These are phyloP conservation scores for Hirtodrosophila alboralis DNA, from an alignment of 2,888 invertebrate genomes.

Conservation along the genomic window DNA sequence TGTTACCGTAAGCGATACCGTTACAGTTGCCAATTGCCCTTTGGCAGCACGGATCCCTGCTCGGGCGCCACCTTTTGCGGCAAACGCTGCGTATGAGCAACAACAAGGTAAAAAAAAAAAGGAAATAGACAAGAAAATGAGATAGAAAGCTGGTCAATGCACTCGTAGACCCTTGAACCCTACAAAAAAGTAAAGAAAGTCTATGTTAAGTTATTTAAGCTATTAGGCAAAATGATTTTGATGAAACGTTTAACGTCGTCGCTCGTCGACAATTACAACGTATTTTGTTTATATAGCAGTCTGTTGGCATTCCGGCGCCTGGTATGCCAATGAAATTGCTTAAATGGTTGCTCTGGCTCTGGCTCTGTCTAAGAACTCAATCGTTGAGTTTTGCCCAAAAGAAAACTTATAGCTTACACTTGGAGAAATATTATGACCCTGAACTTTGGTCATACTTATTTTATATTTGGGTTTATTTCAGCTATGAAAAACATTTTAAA, in stretches of 20 bases:
- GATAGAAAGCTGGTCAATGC: slow-evolving; percentile 51
- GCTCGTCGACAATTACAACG: slow-evolving; percentile 23
- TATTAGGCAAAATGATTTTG: slow-evolving; percentile 46
- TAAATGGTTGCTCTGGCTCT: neutral
- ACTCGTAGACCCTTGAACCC: slow-evolving; percentile 15
- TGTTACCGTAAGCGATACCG: neutral
- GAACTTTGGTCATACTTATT: too few relatives aligned
- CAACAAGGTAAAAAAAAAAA: too few relatives aligned
- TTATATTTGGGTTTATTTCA: too few relatives aligned
- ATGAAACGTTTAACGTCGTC: slow-evolving; percentile 34
- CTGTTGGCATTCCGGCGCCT: too few relatives aligned
- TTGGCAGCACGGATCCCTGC: neutral
- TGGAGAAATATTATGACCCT: too few relatives aligned
- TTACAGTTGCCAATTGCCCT: too few relatives aligned
- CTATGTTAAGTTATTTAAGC: slow-evolving; percentile 43
- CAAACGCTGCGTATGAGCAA: slow-evolving; percentile 50
- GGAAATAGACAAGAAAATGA: too few relatives aligned
- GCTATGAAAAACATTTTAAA: too few relatives aligned
- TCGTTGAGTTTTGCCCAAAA: too few relatives aligned
- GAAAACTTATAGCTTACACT: too few relatives aligned
- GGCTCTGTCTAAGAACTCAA: slow-evolving; percentile 1
- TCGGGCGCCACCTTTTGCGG: slow-evolving; percentile 14
- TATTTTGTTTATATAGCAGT: too few relatives aligned
- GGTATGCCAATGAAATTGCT: slow-evolving; percentile 1
- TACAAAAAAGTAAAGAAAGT: too few relatives aligned